Base-by-base conservation (phyloP, 1,140 invertebrate species). In the Holotrichia oblita region DNA sequence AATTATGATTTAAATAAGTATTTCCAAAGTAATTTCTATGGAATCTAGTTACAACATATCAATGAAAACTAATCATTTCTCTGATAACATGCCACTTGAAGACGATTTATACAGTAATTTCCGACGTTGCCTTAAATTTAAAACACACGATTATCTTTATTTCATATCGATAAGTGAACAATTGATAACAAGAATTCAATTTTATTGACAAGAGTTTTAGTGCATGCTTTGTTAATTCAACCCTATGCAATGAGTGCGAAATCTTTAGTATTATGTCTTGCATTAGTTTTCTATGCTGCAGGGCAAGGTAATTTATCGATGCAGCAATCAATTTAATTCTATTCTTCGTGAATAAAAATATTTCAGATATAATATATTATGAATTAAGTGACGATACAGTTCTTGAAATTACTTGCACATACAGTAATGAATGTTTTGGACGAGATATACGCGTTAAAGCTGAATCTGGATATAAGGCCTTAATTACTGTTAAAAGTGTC, bases 21-120 rank as follows among this genome's bases (percentile, higher is more conserved):
- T 34, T 2, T 34, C 27, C 4, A 4, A 2, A 34, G 27, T 34
- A 34, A 34, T 1, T 34, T 34, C 27, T 34, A 34, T 34, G 27
- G 27, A 4, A 4, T 1, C 4, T 34, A 34, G 27, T 34, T 4
- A 34, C 27, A 34, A 34, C 27, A 34, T 34, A 44, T 44, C 42
- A 44, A 44, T 14, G 6, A 17, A 55, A 55, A 55, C 1, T 55
- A 55, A 55, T 55, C 48, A 55, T 10, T 55, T 55, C 17, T 55
- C 48, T 55, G 48, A 55, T 55, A 55, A 55, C n/a, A 17, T 55
- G n/a, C 14, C 48, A 55, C 48, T 55, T 55, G 14, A 55, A 55
- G 48, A 55, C 6, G 14, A 17, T 55, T 17, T 55, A 55, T 3
- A 55, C 12, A 7, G n/a, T 17, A 55, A n/a, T 55, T 55, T 55